Base-by-base conservation (phyloP, 30 jellyfish, hydroid and myxozoan genomes). In the Rhopilema esculentum region DNA sequence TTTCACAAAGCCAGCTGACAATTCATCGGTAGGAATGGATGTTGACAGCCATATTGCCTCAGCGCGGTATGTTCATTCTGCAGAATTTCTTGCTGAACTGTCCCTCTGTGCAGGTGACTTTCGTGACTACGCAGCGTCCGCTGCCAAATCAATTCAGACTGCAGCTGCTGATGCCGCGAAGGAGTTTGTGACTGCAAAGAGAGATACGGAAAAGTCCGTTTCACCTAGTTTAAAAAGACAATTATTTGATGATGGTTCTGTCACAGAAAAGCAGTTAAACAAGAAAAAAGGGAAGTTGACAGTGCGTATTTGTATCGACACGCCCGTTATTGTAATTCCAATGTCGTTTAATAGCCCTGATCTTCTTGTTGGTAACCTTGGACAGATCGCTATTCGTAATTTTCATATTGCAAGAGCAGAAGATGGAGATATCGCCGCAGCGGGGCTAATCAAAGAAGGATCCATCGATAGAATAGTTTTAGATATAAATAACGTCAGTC, bases 151-250 rank as follows among this genome's bases (percentile, higher is more conserved):
- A 16, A 69, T 96, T 16, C 98, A 96, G 64, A 73, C 91, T 31
- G 98, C 99, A 4, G 99, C 99, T 1, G 88, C 98, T 2, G 99
- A 96, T 72, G 96, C 86, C 84, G 99, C 99, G 20, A 96, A 85
- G 65, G 96, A 93, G 81, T 83, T 96, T 49, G 98, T 96, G 22
- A 40, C 81, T 48, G 90, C 88, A 23, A 79, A 53, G 49, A 66
- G 78, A 22, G 84, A 76, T 29, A 62, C 82, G 8, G 57, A 28
- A 0, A 82, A 70, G 63, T 18, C 27, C 4, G 24, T 82, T 29
- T 21, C 21, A 16, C 69, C 85, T 16, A 23, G 29, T 29, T 8
- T 21, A 49, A 84, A 67, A 50, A 66, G 29, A 24, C 17, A 40
- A 40, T 40, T 40, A 12, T 12, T 40, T 40, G 57, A 40, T 12